A percentile compares a stretch with the other conserved stretches of the same genome.
Evolutionary conservation across 2,113 vertebrate genomes (phyloP).

Genomic region (Lota lota): DNA sequence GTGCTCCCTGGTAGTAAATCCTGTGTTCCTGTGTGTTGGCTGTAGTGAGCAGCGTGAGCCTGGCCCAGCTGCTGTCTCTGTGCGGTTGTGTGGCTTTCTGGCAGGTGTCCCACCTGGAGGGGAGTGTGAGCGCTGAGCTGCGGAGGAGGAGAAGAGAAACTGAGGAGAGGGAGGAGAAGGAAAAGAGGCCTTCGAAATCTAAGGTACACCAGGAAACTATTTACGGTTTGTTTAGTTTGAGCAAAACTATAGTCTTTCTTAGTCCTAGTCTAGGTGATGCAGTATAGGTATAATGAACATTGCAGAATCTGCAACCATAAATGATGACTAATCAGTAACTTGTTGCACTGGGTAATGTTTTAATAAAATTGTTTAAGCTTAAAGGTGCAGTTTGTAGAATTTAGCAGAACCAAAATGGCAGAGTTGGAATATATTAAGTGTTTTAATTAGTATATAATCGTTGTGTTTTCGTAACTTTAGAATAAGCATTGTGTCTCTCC

Average conservation of each 20-base stretch:
- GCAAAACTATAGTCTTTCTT: too few relatives aligned
- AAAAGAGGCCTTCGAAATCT: conserved; percentile 65
- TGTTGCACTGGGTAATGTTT: neutral
- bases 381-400: too few relatives aligned
- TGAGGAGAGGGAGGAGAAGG: conserved; percentile 76
- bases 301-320: neutral
- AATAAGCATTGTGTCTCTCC: too few relatives aligned
- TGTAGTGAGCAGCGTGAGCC: conserved; percentile 73
- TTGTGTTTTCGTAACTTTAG: too few relatives aligned
- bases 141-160: conserved; percentile 81
- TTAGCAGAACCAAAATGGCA: too few relatives aligned
- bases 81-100: conserved; percentile 89
- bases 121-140: conserved; percentile 85
- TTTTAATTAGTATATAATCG: too few relatives aligned
- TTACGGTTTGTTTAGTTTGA: too few relatives aligned
- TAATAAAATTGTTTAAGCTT: too few relatives aligned
- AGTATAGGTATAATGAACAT: neutral
- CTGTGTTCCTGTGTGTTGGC: conserved; percentile 26
- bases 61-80: conserved; percentile 87
- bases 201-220: conserved; percentile 52
- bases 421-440: too few relatives aligned
- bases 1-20: neutral
- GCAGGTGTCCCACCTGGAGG: conserved; percentile 88
- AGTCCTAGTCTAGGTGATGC: too few relatives aligned
- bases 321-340: neutral